Evolutionary conservation across 2,888 invertebrate species (phyloP), one percentile per base, ranked within the genome.

Genomic region (Ochropacha duplaris): DNA sequence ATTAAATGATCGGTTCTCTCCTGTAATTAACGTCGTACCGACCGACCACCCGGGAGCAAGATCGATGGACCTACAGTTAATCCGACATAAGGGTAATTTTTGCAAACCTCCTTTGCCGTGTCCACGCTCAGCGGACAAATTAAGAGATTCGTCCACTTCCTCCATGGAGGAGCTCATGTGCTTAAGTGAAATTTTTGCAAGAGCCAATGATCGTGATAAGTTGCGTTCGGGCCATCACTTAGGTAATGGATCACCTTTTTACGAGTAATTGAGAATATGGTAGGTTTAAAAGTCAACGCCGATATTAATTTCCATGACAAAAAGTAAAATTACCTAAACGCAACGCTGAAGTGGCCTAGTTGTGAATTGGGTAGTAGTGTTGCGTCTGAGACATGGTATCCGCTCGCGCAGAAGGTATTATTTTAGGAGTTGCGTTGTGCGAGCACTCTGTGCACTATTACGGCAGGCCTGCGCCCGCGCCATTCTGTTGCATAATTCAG

Each of bases 401-500:
- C 69, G 11, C 52, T 52, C 69, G 71, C 72, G 58, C 44, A 63
- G 69, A 68, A 54, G 63, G 79, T 83, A 88, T 84, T 88, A 90
- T 89, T 91, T 90, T 86, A 86, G 88, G 86, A 86, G 84, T 81
- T 84, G 78, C 79, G 79, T 74, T 69, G 72, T 71, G 74, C 83
- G 72, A 72, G 74, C 83, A 84, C 84, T 83, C 84, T 76, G 86
- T 84, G 86, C 86, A 85, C 88, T 89, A 89, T 87, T 88, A 87
- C 86, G 78, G 85, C 83, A 81, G 81, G 81, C 79, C 79, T 78
- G 84, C 80, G 82, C 78, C 83, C 78, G 83, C 83, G 79, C 80
- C 79, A 81, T 82, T 78, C 89, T 88, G 86, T 91, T 92, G 92
- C 92, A 92, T 92, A 92, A 92, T 92, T 88, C 92, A 91, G 89